A percentile compares a stretch with the other conserved stretches of the same genome.
Evolutionary conservation across 2,797 vertebrate genomes (phyloP).

Genomic region (Myotis findleyi): DNA sequence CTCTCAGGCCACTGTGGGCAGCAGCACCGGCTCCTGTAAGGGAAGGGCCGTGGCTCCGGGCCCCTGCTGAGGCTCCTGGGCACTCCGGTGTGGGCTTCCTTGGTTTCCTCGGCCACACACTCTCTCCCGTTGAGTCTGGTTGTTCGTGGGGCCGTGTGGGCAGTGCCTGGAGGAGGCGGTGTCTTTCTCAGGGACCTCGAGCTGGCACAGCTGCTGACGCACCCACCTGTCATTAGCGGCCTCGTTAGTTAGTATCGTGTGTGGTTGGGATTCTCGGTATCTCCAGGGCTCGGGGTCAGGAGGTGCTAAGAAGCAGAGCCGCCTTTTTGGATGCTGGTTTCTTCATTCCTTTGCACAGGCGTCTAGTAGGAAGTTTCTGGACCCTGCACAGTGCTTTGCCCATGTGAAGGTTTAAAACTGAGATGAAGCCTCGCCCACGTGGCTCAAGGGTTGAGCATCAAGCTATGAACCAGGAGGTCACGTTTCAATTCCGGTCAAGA

Average conservation of each 20-base stretch:
- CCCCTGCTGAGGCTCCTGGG: background rate
- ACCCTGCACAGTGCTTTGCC: background rate
- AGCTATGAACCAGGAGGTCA: too few species aligned
- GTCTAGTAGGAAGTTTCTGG: background rate
- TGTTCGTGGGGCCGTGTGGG: background rate
- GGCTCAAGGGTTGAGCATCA: too few species aligned
- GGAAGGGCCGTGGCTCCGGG: background rate
- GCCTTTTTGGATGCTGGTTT: background rate
- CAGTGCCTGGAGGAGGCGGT: too few species aligned
- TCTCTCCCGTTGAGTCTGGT: background rate
- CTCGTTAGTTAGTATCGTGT: background rate
- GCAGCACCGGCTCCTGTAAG: background rate
- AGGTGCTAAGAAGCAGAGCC: background rate
- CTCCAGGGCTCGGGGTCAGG: background rate
- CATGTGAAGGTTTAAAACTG: background rate
- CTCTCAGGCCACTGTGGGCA: background rate
- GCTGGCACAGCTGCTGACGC: background rate
- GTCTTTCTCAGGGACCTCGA: background rate
- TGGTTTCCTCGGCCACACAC: too few species aligned
- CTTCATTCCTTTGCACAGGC: background rate
- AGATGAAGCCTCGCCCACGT: too few species aligned
- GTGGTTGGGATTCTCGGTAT: background rate
- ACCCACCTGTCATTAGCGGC: background rate
- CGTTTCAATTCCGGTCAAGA: too few species aligned
- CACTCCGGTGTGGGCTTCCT: rapidly evolving